phyloP scores from a whole-genome alignment of 2,888 invertebrate species.

The Tinea pellionella region DNA sequence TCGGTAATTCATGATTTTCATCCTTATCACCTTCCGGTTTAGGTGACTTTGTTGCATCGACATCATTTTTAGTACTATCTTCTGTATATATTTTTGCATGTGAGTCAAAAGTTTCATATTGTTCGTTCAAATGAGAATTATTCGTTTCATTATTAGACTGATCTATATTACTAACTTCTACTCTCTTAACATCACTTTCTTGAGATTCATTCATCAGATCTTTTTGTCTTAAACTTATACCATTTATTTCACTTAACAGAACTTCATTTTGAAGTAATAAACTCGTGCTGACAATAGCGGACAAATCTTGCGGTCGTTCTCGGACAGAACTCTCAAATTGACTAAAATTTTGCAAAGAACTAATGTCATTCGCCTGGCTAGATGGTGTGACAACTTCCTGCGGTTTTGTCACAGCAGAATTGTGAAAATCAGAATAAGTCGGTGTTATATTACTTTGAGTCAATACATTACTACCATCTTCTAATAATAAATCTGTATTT shows the following conservation, averaged over 20 bases:
- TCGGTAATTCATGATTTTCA: neutral
- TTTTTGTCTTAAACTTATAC: neutral
- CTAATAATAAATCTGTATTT: conserved; percentile 31
- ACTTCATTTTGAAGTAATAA: neutral
- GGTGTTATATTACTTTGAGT: conserved; percentile 28
- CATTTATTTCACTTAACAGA: neutral
- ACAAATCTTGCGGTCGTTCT: conserved; percentile 45
- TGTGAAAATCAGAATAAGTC: conserved; percentile 45
- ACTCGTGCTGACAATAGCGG: conserved; percentile 20
- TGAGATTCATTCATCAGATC: conserved; percentile 1
- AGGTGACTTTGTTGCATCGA: conserved; percentile 13
- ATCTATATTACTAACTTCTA: conserved; percentile 23
- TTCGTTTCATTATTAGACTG: conserved; percentile 10
- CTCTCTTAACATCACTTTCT: neutral
- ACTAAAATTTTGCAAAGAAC: conserved; percentile 39
- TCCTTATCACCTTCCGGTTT: conserved; percentile 19
- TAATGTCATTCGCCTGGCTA: conserved; percentile 34
- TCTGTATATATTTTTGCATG: conserved; percentile 21
- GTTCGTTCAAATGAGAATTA: neutral
- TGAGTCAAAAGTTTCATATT: conserved; percentile 29
- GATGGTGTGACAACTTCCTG: conserved; percentile 36
- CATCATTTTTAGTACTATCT: neutral
- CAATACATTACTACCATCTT: conserved; percentile 32
- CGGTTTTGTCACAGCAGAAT: conserved; percentile 37
- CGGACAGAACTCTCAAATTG: conserved; percentile 42